Percentiles rank a stretch among this genome's conserved stretches.
These are phyloP conservation scores for Microtus richardsoni DNA, from an alignment of 2,113 vertebrate genomes.

Conservation along the genomic window DNA sequence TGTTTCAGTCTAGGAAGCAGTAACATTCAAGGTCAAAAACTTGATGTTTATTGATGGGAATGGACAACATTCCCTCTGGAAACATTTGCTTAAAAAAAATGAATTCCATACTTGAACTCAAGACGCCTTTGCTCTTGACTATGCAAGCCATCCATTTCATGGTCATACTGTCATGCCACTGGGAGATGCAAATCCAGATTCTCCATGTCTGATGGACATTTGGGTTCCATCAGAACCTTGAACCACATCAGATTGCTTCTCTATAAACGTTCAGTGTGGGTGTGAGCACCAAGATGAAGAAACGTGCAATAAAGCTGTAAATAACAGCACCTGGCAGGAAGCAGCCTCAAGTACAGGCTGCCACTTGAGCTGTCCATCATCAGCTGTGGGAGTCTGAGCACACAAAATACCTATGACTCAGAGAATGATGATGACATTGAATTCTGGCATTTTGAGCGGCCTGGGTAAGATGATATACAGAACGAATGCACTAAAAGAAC, in stretches of 20 bases:
- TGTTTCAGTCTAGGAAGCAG: background rate
- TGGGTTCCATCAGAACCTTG: background rate
- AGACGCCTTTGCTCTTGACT: background rate
- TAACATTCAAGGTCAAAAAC: background rate
- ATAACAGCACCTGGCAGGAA: accelerated
- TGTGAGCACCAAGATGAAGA: background rate
- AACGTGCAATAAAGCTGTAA: background rate
- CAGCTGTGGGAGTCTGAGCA: background rate
- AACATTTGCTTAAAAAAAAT: background rate
- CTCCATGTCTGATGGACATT: background rate
- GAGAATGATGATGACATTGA: background rate
- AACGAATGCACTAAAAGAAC: background rate
- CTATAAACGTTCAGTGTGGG: background rate
- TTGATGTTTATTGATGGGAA: background rate
- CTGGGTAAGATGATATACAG: background rate
- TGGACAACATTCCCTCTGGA: background rate
- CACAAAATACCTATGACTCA: background rate
- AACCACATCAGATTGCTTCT: background rate
- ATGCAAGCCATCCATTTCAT: background rate
- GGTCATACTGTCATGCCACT: accelerated
- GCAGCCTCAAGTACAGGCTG: accelerated
- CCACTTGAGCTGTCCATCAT: background rate
- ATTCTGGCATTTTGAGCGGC: background rate
- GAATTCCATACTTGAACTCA: background rate
- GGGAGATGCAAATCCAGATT: background rate